A percentile compares a stretch with the other conserved stretches of the same genome.
phyloP scores from a whole-genome alignment of 2,797 vertebrate species.

The Uromys caudimaculatus region DNA sequence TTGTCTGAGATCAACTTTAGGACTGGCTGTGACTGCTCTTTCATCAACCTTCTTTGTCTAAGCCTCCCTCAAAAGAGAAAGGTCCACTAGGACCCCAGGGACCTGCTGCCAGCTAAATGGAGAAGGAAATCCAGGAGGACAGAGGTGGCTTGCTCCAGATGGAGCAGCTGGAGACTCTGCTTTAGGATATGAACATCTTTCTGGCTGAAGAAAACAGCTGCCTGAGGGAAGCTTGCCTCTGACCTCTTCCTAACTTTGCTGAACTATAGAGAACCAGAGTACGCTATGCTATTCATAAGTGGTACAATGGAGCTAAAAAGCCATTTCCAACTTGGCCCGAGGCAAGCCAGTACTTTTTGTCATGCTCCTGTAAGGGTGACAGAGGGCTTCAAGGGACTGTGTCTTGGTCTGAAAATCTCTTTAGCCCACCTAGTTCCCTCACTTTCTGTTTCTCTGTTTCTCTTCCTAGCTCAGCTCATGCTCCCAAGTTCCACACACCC shows the following conservation, averaged over 20 bases:
- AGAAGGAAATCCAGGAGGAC: not conserved
- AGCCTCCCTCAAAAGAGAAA: not conserved
- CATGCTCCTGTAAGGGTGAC: not conserved
- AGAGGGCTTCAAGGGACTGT: not conserved
- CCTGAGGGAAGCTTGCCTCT: not conserved
- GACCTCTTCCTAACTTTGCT: not conserved
- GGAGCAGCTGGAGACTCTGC: not conserved
- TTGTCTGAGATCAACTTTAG: not conserved
- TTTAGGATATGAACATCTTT: not conserved
- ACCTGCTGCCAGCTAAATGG: not conserved
- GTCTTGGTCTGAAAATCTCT: not conserved
- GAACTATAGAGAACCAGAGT: not conserved
- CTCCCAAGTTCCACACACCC: not conserved
- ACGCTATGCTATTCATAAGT: not conserved
- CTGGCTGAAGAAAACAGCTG: not conserved
- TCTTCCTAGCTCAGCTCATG: not conserved
- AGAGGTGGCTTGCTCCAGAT: not conserved
- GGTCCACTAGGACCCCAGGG: not conserved
- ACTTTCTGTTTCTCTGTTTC: too few species aligned
- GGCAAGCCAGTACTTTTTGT: not conserved
- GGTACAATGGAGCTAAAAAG: not conserved
- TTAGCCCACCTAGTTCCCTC: too few species aligned
- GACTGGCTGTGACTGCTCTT: not conserved
- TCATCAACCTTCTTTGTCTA: not conserved
- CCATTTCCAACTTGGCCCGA: not conserved